phyloP scores from a whole-genome alignment of 2,113 vertebrate genomes.

The Carettochelys insculpta region DNA sequence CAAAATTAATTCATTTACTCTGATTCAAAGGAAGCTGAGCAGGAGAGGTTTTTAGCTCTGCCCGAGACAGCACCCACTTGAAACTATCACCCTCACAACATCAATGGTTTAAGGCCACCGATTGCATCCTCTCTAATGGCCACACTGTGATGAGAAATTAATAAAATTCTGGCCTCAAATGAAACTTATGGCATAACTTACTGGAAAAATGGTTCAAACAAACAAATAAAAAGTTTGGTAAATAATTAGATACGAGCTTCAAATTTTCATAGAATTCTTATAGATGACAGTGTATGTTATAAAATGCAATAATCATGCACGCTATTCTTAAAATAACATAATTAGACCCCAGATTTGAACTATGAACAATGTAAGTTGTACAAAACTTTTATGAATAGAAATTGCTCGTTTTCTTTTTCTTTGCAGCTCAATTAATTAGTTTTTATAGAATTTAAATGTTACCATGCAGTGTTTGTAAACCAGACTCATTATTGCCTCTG shows the following conservation, averaged over 20 bases:
- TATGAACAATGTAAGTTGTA: neutral
- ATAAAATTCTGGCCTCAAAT: accelerated
- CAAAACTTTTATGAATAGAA: neutral
- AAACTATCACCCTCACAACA: neutral
- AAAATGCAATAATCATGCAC: neutral
- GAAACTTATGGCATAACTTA: neutral
- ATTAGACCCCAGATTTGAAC: neutral
- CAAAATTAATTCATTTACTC: neutral
- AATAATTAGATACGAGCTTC: neutral
- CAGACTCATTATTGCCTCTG: neutral
- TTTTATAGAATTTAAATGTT: neutral
- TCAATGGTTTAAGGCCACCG: neutral
- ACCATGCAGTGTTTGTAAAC: accelerated
- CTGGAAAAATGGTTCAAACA: neutral
- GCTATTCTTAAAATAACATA: neutral
- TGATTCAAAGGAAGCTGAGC: accelerated
- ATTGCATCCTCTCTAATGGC: neutral
- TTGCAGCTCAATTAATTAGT: neutral
- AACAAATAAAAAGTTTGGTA: neutral
- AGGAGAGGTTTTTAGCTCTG: accelerated
- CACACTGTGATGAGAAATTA: neutral
- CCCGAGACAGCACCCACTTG: neutral
- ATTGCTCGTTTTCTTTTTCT: neutral
- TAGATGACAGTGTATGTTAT: neutral
- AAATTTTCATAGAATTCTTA: neutral